A percentile compares a stretch with the other conserved stretches of the same genome.
Conservation (phyloP, 2,797 vertebrate species). For the Pangasius mekongensis region DNA sequence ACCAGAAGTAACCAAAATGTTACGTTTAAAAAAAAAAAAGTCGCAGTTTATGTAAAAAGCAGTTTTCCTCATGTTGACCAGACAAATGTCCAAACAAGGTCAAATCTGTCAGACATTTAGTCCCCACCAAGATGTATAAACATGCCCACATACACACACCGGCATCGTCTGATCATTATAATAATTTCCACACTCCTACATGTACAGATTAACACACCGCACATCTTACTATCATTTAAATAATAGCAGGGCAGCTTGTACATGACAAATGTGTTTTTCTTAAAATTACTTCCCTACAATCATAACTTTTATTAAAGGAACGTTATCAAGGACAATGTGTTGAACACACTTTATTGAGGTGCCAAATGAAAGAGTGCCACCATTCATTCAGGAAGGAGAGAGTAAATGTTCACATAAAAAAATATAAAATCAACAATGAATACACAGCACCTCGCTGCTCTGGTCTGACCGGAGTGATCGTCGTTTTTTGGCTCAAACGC, state of each 20-base stretch:
- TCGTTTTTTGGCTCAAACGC: conserved; percentile 48
- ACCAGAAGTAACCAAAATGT: neutral
- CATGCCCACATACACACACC: neutral
- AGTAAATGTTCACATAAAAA: conserved; percentile 82
- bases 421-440: conserved; percentile 81
- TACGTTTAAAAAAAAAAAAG: neutral
- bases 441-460: conserved; percentile 51
- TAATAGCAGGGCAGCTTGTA: neutral
- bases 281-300: neutral
- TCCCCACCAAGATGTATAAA: neutral
- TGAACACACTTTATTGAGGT: conserved; percentile 79
- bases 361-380: conserved; percentile 79
- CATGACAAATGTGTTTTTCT: neutral
- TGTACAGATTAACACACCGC: neutral
- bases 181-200: neutral
- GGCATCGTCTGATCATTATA: neutral
- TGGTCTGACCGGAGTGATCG: conserved; percentile 49
- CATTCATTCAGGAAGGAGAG: conserved; percentile 69
- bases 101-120: neutral
- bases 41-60: neutral
- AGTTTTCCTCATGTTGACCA: neutral
- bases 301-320: neutral
- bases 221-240: neutral
- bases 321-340: conserved; percentile 60
- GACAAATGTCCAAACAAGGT: neutral